Evolutionary conservation across 2,888 invertebrate species (phyloP).

Genomic region (Ecliptopera silaceata): DNA sequence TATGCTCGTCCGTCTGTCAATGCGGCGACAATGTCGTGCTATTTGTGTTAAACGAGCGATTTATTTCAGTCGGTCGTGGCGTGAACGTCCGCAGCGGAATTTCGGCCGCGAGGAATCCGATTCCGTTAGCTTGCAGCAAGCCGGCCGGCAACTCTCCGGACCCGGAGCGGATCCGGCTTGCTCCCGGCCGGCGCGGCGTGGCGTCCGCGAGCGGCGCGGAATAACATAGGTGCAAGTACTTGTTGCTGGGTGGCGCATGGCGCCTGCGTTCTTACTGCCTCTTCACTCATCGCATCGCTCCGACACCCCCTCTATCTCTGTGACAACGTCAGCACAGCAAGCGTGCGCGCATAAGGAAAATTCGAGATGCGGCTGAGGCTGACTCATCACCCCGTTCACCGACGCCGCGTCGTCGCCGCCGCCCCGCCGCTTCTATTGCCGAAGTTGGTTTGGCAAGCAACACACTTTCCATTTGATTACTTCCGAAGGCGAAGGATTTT

Average conservation of each 20-base stretch:
- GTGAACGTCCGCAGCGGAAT: slow-evolving; percentile 80
- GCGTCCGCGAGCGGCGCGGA: slow-evolving; percentile 11
- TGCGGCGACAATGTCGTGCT: slow-evolving; percentile 78
- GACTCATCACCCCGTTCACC: slow-evolving; percentile 68
- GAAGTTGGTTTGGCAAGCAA: slow-evolving; percentile 42
- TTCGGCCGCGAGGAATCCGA: slow-evolving; percentile 77
- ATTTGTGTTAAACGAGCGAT: slow-evolving; percentile 81
- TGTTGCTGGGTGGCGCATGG: slow-evolving; percentile 45
- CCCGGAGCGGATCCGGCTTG: slow-evolving; percentile 30
- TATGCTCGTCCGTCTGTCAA: slow-evolving; percentile 75
- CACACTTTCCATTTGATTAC: slow-evolving; percentile 46
- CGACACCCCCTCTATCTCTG: slow-evolving; percentile 55
- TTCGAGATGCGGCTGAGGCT: slow-evolving; percentile 77
- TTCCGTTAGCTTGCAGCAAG: slow-evolving; percentile 70
- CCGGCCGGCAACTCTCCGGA: slow-evolving; percentile 44
- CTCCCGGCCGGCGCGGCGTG: neutral
- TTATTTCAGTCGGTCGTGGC: slow-evolving; percentile 80
- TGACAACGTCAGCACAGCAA: slow-evolving; percentile 61
- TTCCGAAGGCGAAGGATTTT: slow-evolving; percentile 33
- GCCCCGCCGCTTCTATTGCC: slow-evolving; percentile 28
- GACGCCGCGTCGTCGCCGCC: slow-evolving; percentile 42
- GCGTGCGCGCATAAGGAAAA: slow-evolving; percentile 73
- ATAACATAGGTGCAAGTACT: slow-evolving; percentile 35
- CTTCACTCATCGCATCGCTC: slow-evolving; percentile 44
- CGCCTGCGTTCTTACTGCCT: slow-evolving; percentile 39